Percentiles rank a stretch among this genome's conserved stretches.
phyloP scores from a whole-genome alignment of 1,140 invertebrate genomes.

The Lysiphlebus fabarum region DNA sequence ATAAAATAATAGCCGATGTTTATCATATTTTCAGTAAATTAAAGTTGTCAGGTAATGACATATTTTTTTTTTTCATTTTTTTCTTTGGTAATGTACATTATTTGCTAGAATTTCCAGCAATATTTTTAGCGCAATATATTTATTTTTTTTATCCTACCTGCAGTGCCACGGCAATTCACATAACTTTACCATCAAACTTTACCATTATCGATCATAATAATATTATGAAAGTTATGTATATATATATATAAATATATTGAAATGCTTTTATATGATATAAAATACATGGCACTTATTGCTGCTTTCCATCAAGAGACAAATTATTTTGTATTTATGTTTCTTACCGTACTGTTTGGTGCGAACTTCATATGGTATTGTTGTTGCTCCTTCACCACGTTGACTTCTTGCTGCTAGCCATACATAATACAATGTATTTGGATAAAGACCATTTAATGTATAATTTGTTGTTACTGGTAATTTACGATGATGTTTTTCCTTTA shows the following conservation, averaged over 20 bases:
- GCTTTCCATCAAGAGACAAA: too few relatives aligned
- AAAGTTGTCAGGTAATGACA: too few relatives aligned
- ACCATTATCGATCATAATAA: too few relatives aligned
- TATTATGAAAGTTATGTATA: too few relatives aligned
- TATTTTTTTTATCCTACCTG: conserved; percentile 50
- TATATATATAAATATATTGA: not conserved
- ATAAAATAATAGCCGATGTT: too few relatives aligned
- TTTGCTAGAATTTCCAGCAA: conserved; percentile 49
- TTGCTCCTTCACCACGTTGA: conserved; percentile 87
- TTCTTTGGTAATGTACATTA: conserved; percentile 51
- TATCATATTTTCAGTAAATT: too few relatives aligned
- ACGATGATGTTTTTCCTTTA: conserved; percentile 63
- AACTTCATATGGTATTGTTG: conserved; percentile 89
- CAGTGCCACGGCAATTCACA: conserved; percentile 37
- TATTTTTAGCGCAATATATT: not conserved
- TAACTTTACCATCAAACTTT: conserved; percentile 16
- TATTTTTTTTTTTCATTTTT: conserved; percentile 17
- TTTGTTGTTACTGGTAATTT: conserved; percentile 78
- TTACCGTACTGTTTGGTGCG: conserved; percentile 96
- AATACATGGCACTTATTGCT: too few relatives aligned
- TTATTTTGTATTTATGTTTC: conserved; percentile 47
- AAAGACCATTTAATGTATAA: conserved; percentile 82
- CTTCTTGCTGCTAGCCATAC: conserved; percentile 93
- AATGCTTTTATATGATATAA: conserved; percentile 3
- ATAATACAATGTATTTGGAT: conserved; percentile 94